These are phyloP conservation scores for Halisarca cf. caerulea DNA, from an alignment of 37 sponge, comb jelly and placozoan genomes.

Conservation along the genomic window DNA sequence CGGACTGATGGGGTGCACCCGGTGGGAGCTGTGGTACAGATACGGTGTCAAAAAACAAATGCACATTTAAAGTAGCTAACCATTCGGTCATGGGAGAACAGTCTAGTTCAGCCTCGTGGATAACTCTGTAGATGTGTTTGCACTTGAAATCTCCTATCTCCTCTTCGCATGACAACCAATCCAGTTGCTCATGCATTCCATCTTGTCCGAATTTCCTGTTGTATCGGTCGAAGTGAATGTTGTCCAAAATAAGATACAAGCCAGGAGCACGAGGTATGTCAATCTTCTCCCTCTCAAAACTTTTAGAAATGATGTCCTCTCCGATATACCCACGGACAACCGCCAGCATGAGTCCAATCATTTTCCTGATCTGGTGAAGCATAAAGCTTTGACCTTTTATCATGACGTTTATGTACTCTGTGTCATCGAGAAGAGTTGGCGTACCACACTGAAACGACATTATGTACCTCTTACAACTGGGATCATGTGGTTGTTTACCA, in stretches of 20 bases:
- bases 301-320: slow-evolving; percentile 42
- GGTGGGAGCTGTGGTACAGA: not conserved
- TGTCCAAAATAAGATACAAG: slow-evolving; percentile 86
- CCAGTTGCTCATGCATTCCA: slow-evolving; percentile 62
- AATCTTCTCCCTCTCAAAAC: slow-evolving; percentile 67
- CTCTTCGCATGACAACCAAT: slow-evolving; percentile 56
- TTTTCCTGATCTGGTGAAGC: slow-evolving; percentile 98
- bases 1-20: no score
- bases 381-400: slow-evolving; percentile 98
- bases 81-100: slow-evolving; percentile 74
- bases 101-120: slow-evolving; percentile 63
- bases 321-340: slow-evolving; percentile 61
- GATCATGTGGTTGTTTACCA: slow-evolving; percentile 63
- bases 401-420: slow-evolving; percentile 74
- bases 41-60: slow-evolving; percentile 9
- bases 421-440: slow-evolving; percentile 1
- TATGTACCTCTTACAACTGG: slow-evolving; percentile 82
- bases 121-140: slow-evolving; percentile 58
- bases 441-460: slow-evolving; percentile 62
- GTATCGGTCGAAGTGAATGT: slow-evolving; percentile 84
- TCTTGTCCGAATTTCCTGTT: slow-evolving; percentile 79
- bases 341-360: slow-evolving; percentile 91
- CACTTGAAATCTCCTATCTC: slow-evolving; percentile 59
- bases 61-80: slow-evolving; percentile 59
- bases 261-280: slow-evolving; percentile 94